Percentiles rank a stretch among this genome's conserved stretches.
phyloP scores from a whole-genome alignment of 2,113 vertebrate genomes.

The Hypanus sabinus region DNA sequence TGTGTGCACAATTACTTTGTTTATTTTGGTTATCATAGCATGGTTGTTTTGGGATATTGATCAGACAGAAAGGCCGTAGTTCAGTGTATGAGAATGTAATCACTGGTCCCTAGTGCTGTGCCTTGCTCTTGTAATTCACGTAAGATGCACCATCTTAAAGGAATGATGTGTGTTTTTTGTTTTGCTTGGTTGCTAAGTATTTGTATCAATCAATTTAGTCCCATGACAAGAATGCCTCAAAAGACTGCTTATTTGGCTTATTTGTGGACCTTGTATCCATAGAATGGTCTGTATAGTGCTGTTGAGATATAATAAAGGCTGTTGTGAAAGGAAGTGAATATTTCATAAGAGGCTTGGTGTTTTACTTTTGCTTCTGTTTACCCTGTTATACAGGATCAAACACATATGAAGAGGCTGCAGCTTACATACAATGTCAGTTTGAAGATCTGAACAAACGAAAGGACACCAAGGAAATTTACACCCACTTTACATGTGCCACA shows the following conservation, averaged over 20 bases:
- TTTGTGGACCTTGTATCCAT: background rate
- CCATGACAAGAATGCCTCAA: background rate
- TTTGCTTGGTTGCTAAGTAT: too few relatives aligned
- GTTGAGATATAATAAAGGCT: background rate
- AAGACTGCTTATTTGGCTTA: background rate
- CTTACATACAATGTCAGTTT: constrained; percentile 95
- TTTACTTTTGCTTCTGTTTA: background rate
- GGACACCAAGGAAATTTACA: constrained; percentile 98
- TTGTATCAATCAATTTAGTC: background rate
- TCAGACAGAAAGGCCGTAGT: too few relatives aligned
- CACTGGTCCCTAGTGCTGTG: too few relatives aligned
- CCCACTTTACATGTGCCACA: constrained; percentile 96
- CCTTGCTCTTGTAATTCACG: background rate
- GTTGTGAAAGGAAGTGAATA: background rate
- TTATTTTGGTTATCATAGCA: too few relatives aligned
- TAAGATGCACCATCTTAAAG: background rate
- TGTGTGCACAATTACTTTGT: too few relatives aligned
- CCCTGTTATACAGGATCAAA: constrained; percentile 70
- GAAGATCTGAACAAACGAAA: constrained; percentile 97
- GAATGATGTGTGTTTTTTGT: too few relatives aligned
- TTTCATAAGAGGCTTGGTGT: background rate
- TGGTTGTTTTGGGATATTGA: too few relatives aligned
- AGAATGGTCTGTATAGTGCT: background rate
- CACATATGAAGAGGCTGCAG: constrained; percentile 93
- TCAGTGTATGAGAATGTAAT: too few relatives aligned